Conservation (phyloP, 2,888 invertebrate genomes). For the Chloroclysta siterata region DNA sequence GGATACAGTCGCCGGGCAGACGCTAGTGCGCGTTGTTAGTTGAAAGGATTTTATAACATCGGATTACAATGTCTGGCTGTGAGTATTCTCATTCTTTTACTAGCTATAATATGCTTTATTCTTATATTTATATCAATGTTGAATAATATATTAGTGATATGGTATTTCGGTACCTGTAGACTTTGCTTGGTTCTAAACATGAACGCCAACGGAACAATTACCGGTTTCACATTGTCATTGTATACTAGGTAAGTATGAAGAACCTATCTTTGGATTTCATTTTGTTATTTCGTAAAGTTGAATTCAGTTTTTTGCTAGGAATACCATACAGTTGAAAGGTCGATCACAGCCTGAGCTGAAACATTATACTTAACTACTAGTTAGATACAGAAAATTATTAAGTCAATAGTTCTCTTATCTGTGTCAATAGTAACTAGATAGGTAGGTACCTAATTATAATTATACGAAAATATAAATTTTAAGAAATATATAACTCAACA, state of each 20-base stretch:
- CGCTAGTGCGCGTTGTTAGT: conserved; percentile 9
- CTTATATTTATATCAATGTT: conserved; percentile 8
- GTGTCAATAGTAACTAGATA: too few species aligned
- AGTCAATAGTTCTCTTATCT: neutral
- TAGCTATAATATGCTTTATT: neutral
- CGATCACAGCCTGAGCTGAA: too few species aligned
- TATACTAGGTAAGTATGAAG: neutral
- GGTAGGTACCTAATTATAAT: neutral
- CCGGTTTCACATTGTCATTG: neutral
- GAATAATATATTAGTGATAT: neutral
- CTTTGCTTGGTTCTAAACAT: conserved; percentile 1
- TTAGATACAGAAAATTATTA: too few species aligned
- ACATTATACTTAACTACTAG: too few species aligned
- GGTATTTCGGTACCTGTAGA: neutral
- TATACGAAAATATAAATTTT: too few species aligned
- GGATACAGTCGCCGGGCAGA: neutral
- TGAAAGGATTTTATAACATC: conserved; percentile 7
- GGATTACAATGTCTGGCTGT: conserved; percentile 64
- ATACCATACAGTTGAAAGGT: too few species aligned
- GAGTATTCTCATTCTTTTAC: conserved; percentile 48
- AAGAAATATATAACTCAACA: too few species aligned
- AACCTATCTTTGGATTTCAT: neutral
- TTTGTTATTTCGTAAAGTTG: neutral
- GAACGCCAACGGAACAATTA: conserved; percentile 11
- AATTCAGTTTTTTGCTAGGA: too few species aligned